Evolutionary conservation across 2,113 vertebrate genomes (phyloP), one percentile per base, ranked within the genome.

Genomic region (Delphinus delphis): DNA sequence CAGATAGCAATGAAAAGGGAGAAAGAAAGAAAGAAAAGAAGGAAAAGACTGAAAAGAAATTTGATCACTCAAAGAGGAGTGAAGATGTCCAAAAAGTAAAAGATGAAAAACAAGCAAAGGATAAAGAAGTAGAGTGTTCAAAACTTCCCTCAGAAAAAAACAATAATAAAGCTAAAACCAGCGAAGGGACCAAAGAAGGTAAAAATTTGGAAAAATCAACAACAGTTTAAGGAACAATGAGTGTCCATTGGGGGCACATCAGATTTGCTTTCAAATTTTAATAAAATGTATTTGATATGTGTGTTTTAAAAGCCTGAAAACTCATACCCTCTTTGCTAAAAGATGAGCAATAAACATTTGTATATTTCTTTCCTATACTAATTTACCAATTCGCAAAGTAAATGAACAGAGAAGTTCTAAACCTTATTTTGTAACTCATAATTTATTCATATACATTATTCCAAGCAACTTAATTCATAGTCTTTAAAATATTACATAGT

Each of bases 171-270:
- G 98, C 99, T 93, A 99, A 98, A 97, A 93, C 99, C 93, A 96
- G 82, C 60, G 99, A 99, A 96, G 99, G 98, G 79, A 97, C 98
- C 55, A 99, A 99, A 98, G 99, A 99, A 99, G 99, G 99, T 99
- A 98, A 44, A 88, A 31, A 33, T 21, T 67, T 55, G 4, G 17
- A 31, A 60, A 83, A 55, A 14, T 18, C 58, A n/a, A 8, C 2
- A 11, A 1, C 12, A 14, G 28, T 67, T 77, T 80, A 70, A 47
- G 63, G 68, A 36, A 23, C 21, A 33, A 12, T 58, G 8, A n/a
- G 31, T 73, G 23, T 70, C 38, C 33, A 1, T 20, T 15, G 13
- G 33, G 17, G 1, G 14, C 8, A 31, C 36, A 44, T 67, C 79
- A 89, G 13, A 60, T 38, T 93, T 88, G 31, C 53, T 60, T 96